Percentiles rank a stretch among this genome's conserved stretches.
These are phyloP conservation scores for Scaptodrosophila lebanonensis DNA, from an alignment of 1,140 invertebrate genomes.

Conservation along the genomic window DNA sequence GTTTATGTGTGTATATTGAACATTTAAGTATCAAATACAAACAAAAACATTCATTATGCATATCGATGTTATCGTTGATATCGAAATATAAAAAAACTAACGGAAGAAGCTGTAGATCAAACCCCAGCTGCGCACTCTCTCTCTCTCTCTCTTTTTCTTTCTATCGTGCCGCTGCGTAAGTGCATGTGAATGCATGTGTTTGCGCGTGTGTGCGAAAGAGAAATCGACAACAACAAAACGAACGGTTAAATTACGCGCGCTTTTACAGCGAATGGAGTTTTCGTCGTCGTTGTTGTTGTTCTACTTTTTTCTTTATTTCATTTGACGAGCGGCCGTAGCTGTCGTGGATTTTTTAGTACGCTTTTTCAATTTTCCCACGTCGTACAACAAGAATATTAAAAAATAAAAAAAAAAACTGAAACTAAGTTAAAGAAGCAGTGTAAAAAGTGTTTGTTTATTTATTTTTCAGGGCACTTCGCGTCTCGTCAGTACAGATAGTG, in stretches of 20 bases:
- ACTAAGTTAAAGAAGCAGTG: not conserved
- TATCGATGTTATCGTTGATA: too few relatives aligned
- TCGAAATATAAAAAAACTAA: not conserved
- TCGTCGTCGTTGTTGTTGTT: slow-evolving; percentile 12
- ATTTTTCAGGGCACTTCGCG: slow-evolving; percentile 79
- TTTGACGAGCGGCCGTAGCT: not conserved
- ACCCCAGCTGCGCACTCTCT: slow-evolving; percentile 3
- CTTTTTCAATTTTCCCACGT: too few relatives aligned
- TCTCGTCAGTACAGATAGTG: slow-evolving; percentile 81
- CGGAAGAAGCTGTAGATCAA: slow-evolving; percentile 3
- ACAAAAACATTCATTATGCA: too few relatives aligned
- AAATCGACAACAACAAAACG: slow-evolving; percentile 50
- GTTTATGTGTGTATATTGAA: too few relatives aligned
- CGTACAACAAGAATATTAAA: too few relatives aligned
- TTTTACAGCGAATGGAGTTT: slow-evolving; percentile 57
- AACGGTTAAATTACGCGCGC: slow-evolving; percentile 72
- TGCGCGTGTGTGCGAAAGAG: slow-evolving; percentile 45
- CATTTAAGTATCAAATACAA: too few relatives aligned
- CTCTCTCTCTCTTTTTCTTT: not conserved
- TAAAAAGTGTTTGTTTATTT: slow-evolving; percentile 15
- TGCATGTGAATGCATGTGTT: too few relatives aligned
- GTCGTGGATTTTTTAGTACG: too few relatives aligned
- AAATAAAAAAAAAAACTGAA: too few relatives aligned
- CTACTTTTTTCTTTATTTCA: slow-evolving; percentile 1
- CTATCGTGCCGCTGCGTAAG: not conserved